phyloP scores from a whole-genome alignment of 1,140 invertebrate species.

The Leptestheria dahalacensis region DNA sequence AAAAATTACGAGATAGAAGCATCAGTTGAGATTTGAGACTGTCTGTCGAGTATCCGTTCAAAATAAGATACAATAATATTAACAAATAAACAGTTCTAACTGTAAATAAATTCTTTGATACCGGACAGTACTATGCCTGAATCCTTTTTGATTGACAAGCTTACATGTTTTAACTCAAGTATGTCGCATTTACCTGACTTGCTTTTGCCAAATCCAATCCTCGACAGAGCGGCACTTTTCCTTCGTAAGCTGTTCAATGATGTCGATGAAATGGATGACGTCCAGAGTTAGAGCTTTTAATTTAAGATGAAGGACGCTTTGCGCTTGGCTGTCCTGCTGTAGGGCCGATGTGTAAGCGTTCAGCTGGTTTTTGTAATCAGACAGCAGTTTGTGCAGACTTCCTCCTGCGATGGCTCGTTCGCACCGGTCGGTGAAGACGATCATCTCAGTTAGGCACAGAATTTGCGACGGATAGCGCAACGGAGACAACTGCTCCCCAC shows the following conservation, averaged over 20 bases:
- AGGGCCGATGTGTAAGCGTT: constrained; percentile 6
- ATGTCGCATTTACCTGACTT: constrained; percentile 50
- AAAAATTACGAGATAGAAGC: too few relatives aligned
- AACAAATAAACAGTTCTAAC: too few relatives aligned
- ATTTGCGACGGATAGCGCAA: constrained; percentile 73
- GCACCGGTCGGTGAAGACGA: constrained; percentile 63
- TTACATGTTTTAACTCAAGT: too few relatives aligned
- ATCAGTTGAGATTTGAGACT: too few relatives aligned
- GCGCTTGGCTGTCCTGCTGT: constrained; percentile 5
- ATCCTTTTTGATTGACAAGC: too few relatives aligned
- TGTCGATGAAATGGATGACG: constrained; percentile 73
- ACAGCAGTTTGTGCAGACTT: constrained; percentile 38
- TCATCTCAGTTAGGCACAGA: constrained; percentile 45
- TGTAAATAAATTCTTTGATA: too few relatives aligned
- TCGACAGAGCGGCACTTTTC: constrained; percentile 41
- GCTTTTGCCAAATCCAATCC: constrained; percentile 91
- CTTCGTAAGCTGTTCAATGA: constrained; percentile 60
- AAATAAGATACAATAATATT: too few relatives aligned
- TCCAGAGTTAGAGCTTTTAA: constrained; percentile 73
- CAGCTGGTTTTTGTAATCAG: constrained; percentile 12
- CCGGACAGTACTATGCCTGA: too few relatives aligned
- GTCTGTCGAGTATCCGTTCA: too few relatives aligned
- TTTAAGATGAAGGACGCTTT: constrained; percentile 33
- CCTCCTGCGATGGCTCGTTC: constrained; percentile 60
- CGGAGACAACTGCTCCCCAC: constrained; percentile 44